Evolutionary conservation across 2,888 invertebrate genomes (phyloP).

Genomic region (Linnaemya tessellans): DNA sequence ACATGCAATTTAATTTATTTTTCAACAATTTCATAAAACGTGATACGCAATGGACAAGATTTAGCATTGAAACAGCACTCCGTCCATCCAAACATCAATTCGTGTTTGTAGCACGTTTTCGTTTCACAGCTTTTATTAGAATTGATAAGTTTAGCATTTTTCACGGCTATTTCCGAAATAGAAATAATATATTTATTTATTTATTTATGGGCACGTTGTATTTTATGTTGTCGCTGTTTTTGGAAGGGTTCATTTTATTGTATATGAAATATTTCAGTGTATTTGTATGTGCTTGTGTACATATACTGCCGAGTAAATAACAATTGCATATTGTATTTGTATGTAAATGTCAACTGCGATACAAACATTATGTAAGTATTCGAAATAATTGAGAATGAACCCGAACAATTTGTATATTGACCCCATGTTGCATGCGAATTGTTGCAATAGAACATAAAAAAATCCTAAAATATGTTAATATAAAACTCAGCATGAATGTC

Average conservation of each 20-base stretch:
- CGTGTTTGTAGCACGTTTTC: not conserved
- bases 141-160: conserved; percentile 32
- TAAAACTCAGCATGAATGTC: conserved; percentile 60
- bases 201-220: not conserved
- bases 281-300: not conserved
- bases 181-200: not conserved
- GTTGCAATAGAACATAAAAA: conserved; percentile 1
- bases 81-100: not conserved
- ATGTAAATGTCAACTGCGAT: conserved; percentile 21
- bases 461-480: not conserved
- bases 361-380: not conserved
- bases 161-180: not conserved
- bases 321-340: conserved; percentile 9
- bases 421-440: conserved; percentile 45
- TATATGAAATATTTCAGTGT: not conserved
- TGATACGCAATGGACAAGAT: not conserved
- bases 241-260: not conserved
- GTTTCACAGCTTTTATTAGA: conserved; percentile 14
- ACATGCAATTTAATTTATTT: not conserved
- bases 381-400: conserved; percentile 53
- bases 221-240: not conserved
- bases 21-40: not conserved
- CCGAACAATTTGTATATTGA: conserved; percentile 52
- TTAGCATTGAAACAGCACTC: not conserved
- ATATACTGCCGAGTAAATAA: not conserved